Evolutionary conservation across 2,888 invertebrate species (phyloP).

Genomic region (Nysson spinosus): DNA sequence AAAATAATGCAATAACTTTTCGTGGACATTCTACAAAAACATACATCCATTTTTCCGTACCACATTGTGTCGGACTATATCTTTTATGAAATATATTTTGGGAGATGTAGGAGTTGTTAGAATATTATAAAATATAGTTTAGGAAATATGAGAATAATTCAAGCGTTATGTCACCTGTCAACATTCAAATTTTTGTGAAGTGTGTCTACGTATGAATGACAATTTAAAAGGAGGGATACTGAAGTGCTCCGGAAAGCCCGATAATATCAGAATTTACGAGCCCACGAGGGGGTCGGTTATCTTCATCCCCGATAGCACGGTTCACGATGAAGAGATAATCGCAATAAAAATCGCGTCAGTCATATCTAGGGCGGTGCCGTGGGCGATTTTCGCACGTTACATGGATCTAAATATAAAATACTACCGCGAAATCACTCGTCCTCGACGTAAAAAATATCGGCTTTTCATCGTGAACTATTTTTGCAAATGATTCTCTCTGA

Average conservation of each 20-base stretch:
- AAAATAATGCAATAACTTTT: too few relatives aligned
- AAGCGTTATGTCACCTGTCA: too few relatives aligned
- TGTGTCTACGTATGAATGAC: too few relatives aligned
- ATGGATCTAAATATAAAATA: slow-evolving; percentile 17
- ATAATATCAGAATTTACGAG: slow-evolving; percentile 31
- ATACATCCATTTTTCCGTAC: too few relatives aligned
- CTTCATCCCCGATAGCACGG: slow-evolving; percentile 9
- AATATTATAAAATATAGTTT: too few relatives aligned
- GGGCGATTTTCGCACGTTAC: slow-evolving; percentile 15
- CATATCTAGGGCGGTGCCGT: neutral
- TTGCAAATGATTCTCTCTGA: neutral
- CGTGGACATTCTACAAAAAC: too few relatives aligned
- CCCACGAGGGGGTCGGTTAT: slow-evolving; percentile 18
- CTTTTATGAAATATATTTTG: too few relatives aligned
- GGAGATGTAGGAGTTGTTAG: too few relatives aligned
- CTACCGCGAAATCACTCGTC: neutral
- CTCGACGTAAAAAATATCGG: neutral
- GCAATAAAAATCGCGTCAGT: slow-evolving; percentile 32
- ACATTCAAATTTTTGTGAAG: too few relatives aligned
- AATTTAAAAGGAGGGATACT: neutral
- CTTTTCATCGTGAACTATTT: too few relatives aligned
- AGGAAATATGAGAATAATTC: too few relatives aligned
- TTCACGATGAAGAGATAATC: slow-evolving; percentile 25
- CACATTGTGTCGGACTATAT: too few relatives aligned
- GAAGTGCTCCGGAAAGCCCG: neutral